Evolutionary conservation across 1,140 invertebrate species (phyloP).

Genomic region (Hydropsyche tenuis): DNA sequence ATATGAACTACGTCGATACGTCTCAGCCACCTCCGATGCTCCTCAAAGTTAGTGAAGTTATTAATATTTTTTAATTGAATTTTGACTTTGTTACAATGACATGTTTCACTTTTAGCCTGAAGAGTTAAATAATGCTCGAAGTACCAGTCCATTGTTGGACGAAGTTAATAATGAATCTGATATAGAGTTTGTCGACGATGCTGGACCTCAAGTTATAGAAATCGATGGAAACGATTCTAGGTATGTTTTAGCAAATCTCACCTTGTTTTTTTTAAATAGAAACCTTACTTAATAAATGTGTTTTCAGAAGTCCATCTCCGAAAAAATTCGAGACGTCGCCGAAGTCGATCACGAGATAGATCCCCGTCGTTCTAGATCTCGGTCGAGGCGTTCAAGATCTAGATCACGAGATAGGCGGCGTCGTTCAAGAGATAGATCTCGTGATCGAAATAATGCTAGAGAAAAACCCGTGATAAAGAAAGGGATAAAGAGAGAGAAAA

Average conservation of each 20-base stretch:
- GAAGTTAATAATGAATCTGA: constrained; percentile 55
- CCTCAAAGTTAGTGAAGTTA: constrained; percentile 36
- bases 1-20: constrained; percentile 45
- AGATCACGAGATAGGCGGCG: constrained; percentile 54
- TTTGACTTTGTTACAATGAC: background rate
- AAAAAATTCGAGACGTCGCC: constrained; percentile 61
- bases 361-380: constrained; percentile 56
- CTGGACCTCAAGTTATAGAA: constrained; percentile 50
- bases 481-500: constrained; percentile 67
- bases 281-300: background rate
- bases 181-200: constrained; percentile 61
- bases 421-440: constrained; percentile 55
- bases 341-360: constrained; percentile 61
- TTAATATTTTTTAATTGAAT: constrained; percentile 22
- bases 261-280: background rate
- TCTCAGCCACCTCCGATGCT: constrained; percentile 46
- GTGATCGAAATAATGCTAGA: constrained; percentile 53
- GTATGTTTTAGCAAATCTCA: constrained; percentile 19
- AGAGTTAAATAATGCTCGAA: constrained; percentile 44
- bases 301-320: constrained; percentile 66
- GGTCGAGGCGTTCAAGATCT: constrained; percentile 63
- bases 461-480: constrained; percentile 64
- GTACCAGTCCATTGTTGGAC: constrained; percentile 49
- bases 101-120: constrained; percentile 42
- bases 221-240: constrained; percentile 50